A percentile compares a stretch with the other conserved stretches of the same genome.
phyloP scores from a whole-genome alignment of 2,888 invertebrate genomes.

The Leucania comma region DNA sequence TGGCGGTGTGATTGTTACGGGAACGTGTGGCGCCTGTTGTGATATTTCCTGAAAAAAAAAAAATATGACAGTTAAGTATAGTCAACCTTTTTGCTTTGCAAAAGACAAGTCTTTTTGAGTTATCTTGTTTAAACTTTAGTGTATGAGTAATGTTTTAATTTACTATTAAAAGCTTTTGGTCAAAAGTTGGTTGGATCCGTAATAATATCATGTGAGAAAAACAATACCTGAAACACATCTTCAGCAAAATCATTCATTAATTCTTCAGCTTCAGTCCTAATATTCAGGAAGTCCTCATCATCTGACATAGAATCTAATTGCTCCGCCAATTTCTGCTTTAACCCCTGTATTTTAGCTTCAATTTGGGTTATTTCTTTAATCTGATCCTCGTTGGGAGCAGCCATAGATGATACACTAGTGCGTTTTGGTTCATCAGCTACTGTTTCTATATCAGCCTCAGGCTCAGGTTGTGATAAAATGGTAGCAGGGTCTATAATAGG shows the following conservation, averaged over 20 bases:
- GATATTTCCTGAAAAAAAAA: slow-evolving; percentile 80
- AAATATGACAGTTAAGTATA: not conserved
- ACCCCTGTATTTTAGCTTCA: slow-evolving; percentile 91
- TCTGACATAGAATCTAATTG: slow-evolving; percentile 91
- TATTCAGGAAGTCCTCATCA: slow-evolving; percentile 92
- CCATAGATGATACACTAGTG: slow-evolving; percentile 48
- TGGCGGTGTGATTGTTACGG: slow-evolving; percentile 73
- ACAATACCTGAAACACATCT: slow-evolving; percentile 84
- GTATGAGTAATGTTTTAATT: no score
- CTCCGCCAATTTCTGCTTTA: slow-evolving; percentile 85
- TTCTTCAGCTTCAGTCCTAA: slow-evolving; percentile 92
- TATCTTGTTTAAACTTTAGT: no score
- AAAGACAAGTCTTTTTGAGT: not conserved
- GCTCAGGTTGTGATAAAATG: slow-evolving; percentile 74
- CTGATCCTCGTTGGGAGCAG: slow-evolving; percentile 75
- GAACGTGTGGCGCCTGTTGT: slow-evolving; percentile 70
- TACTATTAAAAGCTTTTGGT: no score
- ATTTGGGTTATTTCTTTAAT: slow-evolving; percentile 87
- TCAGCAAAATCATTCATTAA: slow-evolving; percentile 89
- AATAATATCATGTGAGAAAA: not conserved
- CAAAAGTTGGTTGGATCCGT: not conserved
- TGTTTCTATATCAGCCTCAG: slow-evolving; percentile 36
- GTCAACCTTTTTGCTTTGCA: not conserved
- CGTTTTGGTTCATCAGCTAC: slow-evolving; percentile 76
- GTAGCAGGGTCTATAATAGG: slow-evolving; percentile 87